Evolutionary conservation across 2,113 vertebrate species (phyloP).

Genomic region (human (Homo sapiens)): GRCh38 chr12:93974001-93974500

Average conservation of each 20-base stretch:
- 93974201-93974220: not conserved
- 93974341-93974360: not conserved
- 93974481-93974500: not conserved
- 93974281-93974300: not conserved
- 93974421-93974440: not conserved
- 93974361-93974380: not conserved
- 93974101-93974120: not conserved
- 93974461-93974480: not conserved
- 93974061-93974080: not conserved
- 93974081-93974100: not conserved
- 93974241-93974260: not conserved
- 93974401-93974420: not conserved
- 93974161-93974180: conserved; percentile 7
- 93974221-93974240: not conserved
- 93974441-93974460: not conserved
- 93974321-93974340: not conserved
- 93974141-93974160: not conserved
- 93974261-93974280: not conserved
- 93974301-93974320: not conserved
- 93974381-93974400: not conserved
- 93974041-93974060: not conserved
- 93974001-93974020: not conserved
- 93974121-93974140: not conserved
- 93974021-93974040: not conserved
- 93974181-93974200: not conserved